Evolutionary conservation across 64 coral and sea anemone genomes (phyloP).

Genomic region (Montipora foliosa): DNA sequence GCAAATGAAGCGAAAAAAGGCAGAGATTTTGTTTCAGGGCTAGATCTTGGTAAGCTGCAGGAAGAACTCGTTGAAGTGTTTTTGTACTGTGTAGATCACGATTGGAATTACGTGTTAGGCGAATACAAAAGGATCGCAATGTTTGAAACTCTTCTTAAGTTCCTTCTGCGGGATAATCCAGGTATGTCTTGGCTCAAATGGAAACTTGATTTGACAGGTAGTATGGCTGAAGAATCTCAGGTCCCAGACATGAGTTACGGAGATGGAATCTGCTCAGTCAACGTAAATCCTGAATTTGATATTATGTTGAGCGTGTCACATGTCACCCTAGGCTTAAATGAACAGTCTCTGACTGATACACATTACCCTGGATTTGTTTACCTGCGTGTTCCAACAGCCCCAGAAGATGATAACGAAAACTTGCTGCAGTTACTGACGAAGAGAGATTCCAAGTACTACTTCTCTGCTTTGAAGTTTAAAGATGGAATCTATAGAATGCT

Average conservation of each 20-base stretch:
- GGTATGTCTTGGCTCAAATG: constrained; percentile 32
- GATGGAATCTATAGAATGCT: background rate
- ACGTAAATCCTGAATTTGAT: constrained; percentile 37
- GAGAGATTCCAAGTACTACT: background rate
- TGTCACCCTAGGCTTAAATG: background rate
- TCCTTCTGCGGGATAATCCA: constrained; percentile 15
- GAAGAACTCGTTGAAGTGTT: constrained; percentile 10
- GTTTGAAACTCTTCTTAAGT: constrained; percentile 35
- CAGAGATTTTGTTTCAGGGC: constrained; percentile 27
- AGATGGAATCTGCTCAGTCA: background rate
- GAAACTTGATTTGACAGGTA: constrained; percentile 43
- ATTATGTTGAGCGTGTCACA: constrained; percentile 35
- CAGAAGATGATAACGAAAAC: background rate
- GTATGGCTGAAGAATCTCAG: constrained; percentile 1
- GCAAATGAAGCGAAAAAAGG: background rate
- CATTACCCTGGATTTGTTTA: constrained; percentile 17
- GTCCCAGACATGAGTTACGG: constrained; percentile 29
- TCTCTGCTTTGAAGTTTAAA: constrained; percentile 24
- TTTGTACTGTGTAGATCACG: constrained; percentile 20
- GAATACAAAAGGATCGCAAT: background rate
- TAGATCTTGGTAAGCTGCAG: constrained; percentile 21
- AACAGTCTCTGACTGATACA: background rate
- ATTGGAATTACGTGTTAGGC: constrained; percentile 1
- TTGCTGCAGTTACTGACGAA: background rate
- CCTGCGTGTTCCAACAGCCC: background rate